phyloP scores from a whole-genome alignment of 2,888 invertebrate species.

The Pachydiplax longipennis region DNA sequence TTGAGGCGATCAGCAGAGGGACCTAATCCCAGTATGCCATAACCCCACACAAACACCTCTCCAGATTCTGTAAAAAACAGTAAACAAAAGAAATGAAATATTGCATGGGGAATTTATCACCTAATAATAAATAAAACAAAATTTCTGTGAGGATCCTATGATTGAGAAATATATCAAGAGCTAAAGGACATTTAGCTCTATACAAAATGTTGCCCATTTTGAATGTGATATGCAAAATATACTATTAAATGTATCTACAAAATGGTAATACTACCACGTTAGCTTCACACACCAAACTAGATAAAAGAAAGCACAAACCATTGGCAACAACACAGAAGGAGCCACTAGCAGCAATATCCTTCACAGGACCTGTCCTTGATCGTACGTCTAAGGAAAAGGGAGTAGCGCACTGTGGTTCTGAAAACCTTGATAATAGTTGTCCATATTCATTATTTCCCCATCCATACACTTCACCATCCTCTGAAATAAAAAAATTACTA shows the following conservation, averaged over 20 bases:
- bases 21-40: slow-evolving; percentile 88
- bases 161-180: too few species aligned
- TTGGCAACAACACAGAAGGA: slow-evolving; percentile 85
- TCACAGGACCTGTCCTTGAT: slow-evolving; percentile 75
- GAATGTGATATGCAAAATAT: too few species aligned
- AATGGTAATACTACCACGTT: too few species aligned
- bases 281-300: background rate
- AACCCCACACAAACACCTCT: slow-evolving; percentile 92
- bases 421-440: slow-evolving; percentile 71
- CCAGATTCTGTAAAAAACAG: slow-evolving; percentile 71
- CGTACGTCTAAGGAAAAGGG: slow-evolving; percentile 73
- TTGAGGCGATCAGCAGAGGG: slow-evolving; percentile 74
- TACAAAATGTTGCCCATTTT: too few species aligned
- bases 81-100: too few species aligned
- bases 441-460: slow-evolving; percentile 97
- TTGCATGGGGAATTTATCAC: too few species aligned
- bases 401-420: slow-evolving; percentile 74
- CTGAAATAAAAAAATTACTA: slow-evolving; percentile 59
- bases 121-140: too few species aligned
- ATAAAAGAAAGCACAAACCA: slow-evolving; percentile 63
- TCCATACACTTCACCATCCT: slow-evolving; percentile 90
- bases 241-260: too few species aligned
- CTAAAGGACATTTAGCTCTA: too few species aligned
- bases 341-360: slow-evolving; percentile 84
- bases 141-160: too few species aligned